Conservation (phyloP, 2,113 vertebrate species). For the Pagrus major region DNA sequence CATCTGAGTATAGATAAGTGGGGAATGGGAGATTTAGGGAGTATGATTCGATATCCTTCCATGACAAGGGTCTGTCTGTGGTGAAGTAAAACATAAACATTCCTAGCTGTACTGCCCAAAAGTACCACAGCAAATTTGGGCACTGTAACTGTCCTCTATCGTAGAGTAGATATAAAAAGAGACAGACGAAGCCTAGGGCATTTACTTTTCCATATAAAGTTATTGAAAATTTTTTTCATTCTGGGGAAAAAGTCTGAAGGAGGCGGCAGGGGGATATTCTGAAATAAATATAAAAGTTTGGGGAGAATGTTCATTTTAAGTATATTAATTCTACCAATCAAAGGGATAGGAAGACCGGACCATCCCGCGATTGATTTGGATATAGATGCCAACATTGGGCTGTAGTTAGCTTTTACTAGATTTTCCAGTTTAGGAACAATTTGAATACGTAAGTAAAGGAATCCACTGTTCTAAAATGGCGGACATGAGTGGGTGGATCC, state of each 20-base stretch:
- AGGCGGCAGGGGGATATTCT: background rate
- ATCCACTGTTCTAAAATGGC: background rate
- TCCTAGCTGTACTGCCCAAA: background rate
- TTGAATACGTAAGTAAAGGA: background rate
- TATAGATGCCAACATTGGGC: background rate
- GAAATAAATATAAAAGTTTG: no score
- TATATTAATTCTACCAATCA: no score
- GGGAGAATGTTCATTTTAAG: no score
- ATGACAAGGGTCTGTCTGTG: background rate
- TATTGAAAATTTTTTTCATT: background rate
- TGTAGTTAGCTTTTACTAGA: background rate
- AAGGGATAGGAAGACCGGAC: background rate
- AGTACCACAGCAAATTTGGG: no score
- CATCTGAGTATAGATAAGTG: no score
- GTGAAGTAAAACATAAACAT: background rate
- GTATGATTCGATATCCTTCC: no score
- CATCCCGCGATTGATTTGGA: background rate
- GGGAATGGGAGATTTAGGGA: no score
- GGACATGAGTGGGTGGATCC: no score
- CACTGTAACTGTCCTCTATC: background rate
- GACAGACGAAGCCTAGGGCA: background rate
- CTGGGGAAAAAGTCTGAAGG: background rate
- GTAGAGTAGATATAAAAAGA: background rate
- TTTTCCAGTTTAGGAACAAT: background rate
- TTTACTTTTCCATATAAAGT: background rate